Evolutionary conservation across 2,888 invertebrate species (phyloP), one percentile per base, ranked within the genome.

Genomic region (Pammene fasciana): DNA sequence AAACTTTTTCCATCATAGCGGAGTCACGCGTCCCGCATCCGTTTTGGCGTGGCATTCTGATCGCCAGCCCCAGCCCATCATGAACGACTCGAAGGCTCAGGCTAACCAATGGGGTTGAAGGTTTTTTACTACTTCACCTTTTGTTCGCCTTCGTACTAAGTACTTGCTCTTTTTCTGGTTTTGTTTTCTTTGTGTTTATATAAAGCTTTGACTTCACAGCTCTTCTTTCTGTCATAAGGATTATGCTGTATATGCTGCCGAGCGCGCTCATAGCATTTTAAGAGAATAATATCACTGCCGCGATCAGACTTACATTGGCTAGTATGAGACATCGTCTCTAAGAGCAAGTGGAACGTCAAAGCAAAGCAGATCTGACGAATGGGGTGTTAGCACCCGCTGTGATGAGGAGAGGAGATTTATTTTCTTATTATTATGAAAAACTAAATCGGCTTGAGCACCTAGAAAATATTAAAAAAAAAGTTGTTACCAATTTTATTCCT

Each of bases 1-100:
- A 57, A 65, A 68, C 36, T 68, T 68, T 65, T 68, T 65, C 46
- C 68, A 68, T 68, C 68, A 26, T 45, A 52, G 57, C 56, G 43
- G 50, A 54, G 70, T 65, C 70, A 65, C 70, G 70, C 60, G 59
- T 45, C 54, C 34, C 65, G 41, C 65, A 65, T 60, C 60, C 54
- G 54, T 70, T 54, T n/a, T n/a, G 50, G 52, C 11, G 18, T 8
- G 3, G 0, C 5, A 13, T 54, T n/a, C 1, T 11, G 9, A 8
- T 4, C 5, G 9, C 48, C 16, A 26, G 38, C 38, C 38, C 48
- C 16, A 26, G 38, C 38, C 38, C 38, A 9, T 3, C 38, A 7
- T 9, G 9, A 38, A 38, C 38, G 7, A 38, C 8, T 38, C 38
- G 38, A 38, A 1, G 38, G 6, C 6, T 38, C 38, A 9, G 38